phyloP scores from a whole-genome alignment of 2,888 invertebrate genomes.

The Tipula vernalis region DNA sequence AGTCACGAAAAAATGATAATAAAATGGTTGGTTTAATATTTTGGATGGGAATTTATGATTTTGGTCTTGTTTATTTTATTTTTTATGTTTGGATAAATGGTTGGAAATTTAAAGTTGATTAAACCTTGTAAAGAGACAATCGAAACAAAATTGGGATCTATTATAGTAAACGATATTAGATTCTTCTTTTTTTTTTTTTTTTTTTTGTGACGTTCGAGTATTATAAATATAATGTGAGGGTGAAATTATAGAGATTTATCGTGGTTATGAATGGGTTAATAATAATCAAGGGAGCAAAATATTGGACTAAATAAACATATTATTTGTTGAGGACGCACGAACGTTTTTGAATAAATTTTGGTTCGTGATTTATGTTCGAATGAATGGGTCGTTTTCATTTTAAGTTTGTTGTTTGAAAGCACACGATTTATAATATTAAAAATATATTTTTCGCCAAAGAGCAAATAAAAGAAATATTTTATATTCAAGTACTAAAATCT shows the following conservation, averaged over 20 bases:
- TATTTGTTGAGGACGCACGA: not conserved
- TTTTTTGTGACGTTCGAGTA: not conserved
- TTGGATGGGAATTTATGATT: not conserved
- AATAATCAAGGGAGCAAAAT: not conserved
- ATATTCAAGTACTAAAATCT: too few relatives aligned
- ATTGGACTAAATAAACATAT: not conserved
- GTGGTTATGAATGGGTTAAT: not conserved
- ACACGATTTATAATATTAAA: too few relatives aligned
- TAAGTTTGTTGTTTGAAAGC: too few relatives aligned
- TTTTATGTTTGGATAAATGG: not conserved
- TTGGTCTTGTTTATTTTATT: not conserved
- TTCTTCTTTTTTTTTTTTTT: not conserved
- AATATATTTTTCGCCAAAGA: too few relatives aligned
- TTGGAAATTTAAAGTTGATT: not conserved
- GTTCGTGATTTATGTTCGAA: not conserved
- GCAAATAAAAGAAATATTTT: too few relatives aligned
- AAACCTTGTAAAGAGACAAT: not conserved
- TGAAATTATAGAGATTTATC: not conserved
- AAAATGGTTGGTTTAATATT: not conserved
- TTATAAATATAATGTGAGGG: not conserved
- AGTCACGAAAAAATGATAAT: slow-evolving; percentile 4
- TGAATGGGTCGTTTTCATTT: not conserved
- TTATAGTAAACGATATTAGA: not conserved
- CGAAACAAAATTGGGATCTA: not conserved
- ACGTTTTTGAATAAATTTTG: not conserved